These are phyloP conservation scores for Centropristis striata DNA, from an alignment of 2,113 vertebrate species.

Conservation along the genomic window DNA sequence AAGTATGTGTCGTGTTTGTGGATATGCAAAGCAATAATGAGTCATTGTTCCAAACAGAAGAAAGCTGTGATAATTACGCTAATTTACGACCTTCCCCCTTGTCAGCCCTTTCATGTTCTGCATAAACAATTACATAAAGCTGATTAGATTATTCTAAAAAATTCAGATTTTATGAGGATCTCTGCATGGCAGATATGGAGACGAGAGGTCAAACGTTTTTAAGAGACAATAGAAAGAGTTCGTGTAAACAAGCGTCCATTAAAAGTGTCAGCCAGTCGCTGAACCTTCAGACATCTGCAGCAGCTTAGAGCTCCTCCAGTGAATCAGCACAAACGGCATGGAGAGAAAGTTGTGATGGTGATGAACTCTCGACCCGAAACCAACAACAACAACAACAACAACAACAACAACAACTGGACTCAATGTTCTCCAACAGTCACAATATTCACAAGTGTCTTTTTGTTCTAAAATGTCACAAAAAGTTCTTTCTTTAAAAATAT, in stretches of 20 bases:
- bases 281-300: slow-evolving; percentile 42
- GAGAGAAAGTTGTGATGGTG: slow-evolving; percentile 36
- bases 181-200: slow-evolving; percentile 31
- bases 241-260: slow-evolving; percentile 46
- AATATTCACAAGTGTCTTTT: background rate
- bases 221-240: slow-evolving; percentile 29
- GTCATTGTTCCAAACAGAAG: slow-evolving; percentile 61
- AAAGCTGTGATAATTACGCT: slow-evolving; percentile 48
- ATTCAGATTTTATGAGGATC: slow-evolving; percentile 24
- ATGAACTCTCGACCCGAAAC: slow-evolving; percentile 48
- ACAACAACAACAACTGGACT: slow-evolving; percentile 32
- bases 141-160: slow-evolving; percentile 58
- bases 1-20: slow-evolving; percentile 63
- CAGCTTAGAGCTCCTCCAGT: slow-evolving; percentile 23
- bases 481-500: background rate
- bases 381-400: slow-evolving; percentile 12
- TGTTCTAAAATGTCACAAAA: background rate
- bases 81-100: slow-evolving; percentile 55
- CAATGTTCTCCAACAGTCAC: background rate
- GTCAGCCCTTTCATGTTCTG: slow-evolving; percentile 59
- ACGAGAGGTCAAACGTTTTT: slow-evolving; percentile 17
- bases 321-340: slow-evolving; percentile 20
- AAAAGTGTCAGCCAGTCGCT: slow-evolving; percentile 45
- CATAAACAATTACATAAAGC: slow-evolving; percentile 68
- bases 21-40: slow-evolving; percentile 56